These are phyloP conservation scores for Cryptomyrus ogoouensis DNA, from an alignment of 2,113 vertebrate genomes.

Conservation along the genomic window DNA sequence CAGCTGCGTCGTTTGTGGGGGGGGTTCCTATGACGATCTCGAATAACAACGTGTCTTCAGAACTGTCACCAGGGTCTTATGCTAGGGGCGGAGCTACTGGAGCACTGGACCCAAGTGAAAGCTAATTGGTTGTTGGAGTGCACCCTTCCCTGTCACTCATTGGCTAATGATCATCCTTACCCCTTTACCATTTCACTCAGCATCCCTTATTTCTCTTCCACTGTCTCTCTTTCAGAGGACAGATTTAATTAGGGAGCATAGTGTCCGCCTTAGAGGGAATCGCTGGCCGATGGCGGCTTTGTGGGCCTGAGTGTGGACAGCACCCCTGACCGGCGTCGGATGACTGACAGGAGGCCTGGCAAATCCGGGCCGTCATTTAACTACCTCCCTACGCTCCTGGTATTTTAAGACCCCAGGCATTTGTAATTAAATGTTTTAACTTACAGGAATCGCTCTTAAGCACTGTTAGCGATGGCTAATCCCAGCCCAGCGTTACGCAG, in stretches of 20 bases:
- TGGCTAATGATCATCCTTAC: neutral
- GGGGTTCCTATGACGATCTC: neutral
- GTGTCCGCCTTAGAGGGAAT: constrained; percentile 1
- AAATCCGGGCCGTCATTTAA: neutral
- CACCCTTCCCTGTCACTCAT: neutral
- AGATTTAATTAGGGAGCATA: constrained; percentile 15
- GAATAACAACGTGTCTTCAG: neutral
- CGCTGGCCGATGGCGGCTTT: constrained; percentile 38
- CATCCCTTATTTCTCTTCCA: neutral
- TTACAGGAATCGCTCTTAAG: neutral
- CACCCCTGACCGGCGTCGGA: constrained; percentile 31
- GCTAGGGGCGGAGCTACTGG: neutral
- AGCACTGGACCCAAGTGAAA: neutral
- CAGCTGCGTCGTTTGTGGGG: neutral
- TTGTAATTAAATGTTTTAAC: neutral
- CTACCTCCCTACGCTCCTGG: neutral
- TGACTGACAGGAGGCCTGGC: constrained; percentile 1
- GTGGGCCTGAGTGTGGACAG: constrained; percentile 32
- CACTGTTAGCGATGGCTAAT: neutral
- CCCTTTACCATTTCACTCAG: neutral
- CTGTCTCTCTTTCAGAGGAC: neutral
- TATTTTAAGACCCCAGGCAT: neutral
- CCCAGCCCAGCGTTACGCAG: too few relatives aligned
- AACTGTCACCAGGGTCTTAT: neutral
- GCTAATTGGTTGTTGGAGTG: neutral